Evolutionary conservation across 2,113 vertebrate species (phyloP).

Genomic region (Poecilia latipinna): DNA sequence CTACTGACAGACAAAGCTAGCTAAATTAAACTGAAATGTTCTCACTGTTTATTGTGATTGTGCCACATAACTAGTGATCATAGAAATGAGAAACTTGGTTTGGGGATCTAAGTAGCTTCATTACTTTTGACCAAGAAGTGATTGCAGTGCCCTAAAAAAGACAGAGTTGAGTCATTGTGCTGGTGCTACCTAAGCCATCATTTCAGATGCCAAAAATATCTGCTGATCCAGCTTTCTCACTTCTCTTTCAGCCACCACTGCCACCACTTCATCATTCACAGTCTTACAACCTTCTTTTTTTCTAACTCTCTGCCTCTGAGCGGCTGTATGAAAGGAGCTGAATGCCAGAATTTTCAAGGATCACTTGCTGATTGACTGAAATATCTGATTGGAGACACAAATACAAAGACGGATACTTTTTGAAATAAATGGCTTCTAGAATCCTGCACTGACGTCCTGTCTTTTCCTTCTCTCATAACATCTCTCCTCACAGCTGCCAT

Average conservation of each 20-base stretch:
- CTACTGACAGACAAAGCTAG: slow-evolving; percentile 49
- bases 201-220: slow-evolving; percentile 59
- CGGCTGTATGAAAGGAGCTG: slow-evolving; percentile 29
- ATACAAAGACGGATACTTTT: slow-evolving; percentile 36
- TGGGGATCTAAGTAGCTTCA: slow-evolving; percentile 42
- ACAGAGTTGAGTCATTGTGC: slow-evolving; percentile 14
- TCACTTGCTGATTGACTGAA: slow-evolving; percentile 55
- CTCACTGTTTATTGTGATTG: slow-evolving; percentile 20
- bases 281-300: slow-evolving; percentile 2
- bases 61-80: slow-evolving; percentile 21
- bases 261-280: slow-evolving; percentile 15
- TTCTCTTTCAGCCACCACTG: slow-evolving; percentile 9
- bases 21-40: slow-evolving; percentile 51
- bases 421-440: slow-evolving; percentile 40
- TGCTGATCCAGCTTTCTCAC: slow-evolving; percentile 24
- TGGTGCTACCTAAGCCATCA: slow-evolving; percentile 32
- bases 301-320: slow-evolving; percentile 41
- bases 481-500: slow-evolving; percentile 30
- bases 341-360: slow-evolving; percentile 40
- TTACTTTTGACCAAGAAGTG: slow-evolving; percentile 47
- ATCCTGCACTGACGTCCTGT: slow-evolving; percentile 34
- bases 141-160: slow-evolving; percentile 24
- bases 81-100: slow-evolving; percentile 9
- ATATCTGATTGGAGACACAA: slow-evolving; percentile 56
- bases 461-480: slow-evolving; percentile 15